These are phyloP conservation scores for Campoplex nolae DNA, from an alignment of 2,888 invertebrate genomes.

Conservation along the genomic window DNA sequence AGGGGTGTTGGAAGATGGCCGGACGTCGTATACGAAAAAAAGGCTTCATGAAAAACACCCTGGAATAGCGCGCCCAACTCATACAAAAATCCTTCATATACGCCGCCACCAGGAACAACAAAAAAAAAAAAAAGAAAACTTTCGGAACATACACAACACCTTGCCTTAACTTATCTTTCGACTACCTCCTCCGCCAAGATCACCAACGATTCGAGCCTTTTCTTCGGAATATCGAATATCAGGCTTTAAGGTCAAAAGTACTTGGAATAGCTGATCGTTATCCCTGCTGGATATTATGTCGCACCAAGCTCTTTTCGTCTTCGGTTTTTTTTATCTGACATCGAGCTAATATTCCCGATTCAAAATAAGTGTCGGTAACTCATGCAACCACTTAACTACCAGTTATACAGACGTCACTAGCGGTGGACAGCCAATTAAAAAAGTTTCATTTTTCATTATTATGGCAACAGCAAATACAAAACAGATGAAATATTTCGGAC, in stretches of 20 bases:
- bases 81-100: constrained; percentile 11
- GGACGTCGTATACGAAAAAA: constrained; percentile 69
- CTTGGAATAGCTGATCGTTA: constrained; percentile 10
- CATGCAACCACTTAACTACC: no score
- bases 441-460: neutral
- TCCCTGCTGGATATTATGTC: neutral
- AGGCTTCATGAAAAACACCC: constrained; percentile 21
- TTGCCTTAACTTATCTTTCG: constrained; percentile 74
- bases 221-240: constrained; percentile 37
- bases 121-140: constrained; percentile 63
- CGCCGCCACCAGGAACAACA: constrained; percentile 63
- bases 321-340: neutral
- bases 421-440: no score
- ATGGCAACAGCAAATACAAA: neutral
- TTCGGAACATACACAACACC: constrained; percentile 52
- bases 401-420: no score
- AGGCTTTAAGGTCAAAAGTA: neutral
- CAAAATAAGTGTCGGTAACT: neutral
- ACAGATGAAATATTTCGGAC: neutral
- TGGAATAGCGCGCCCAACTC: constrained; percentile 14
- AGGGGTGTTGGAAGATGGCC: constrained; percentile 76
- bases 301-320: neutral
- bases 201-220: constrained; percentile 51
- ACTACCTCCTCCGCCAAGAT: constrained; percentile 58
- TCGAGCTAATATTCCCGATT: neutral